A percentile compares a stretch with the other conserved stretches of the same genome.
phyloP scores from a whole-genome alignment of 2,113 vertebrate genomes.

The Pseudorhombus dupliciocellatus region DNA sequence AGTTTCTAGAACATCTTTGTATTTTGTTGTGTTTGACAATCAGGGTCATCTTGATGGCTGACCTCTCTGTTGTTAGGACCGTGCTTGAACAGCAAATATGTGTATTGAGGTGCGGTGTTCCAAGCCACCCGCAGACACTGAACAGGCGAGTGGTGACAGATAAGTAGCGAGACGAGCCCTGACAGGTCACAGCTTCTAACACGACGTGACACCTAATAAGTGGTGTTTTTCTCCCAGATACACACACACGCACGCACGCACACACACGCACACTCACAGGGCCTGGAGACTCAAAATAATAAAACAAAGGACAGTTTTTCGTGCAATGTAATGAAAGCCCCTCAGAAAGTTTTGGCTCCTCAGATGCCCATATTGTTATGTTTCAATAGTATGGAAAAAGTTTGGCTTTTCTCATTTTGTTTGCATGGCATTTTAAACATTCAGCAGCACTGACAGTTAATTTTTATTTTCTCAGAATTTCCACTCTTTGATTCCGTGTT shows the following conservation, averaged over 20 bases:
- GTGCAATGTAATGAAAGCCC: constrained; percentile 31
- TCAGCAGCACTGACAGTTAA: constrained; percentile 49
- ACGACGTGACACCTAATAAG: constrained; percentile 68
- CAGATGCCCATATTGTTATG: constrained; percentile 37
- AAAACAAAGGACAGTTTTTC: constrained; percentile 32
- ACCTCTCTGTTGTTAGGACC: constrained; percentile 59
- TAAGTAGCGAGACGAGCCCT: constrained; percentile 64
- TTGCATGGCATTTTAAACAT: constrained; percentile 61
- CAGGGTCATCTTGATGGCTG: constrained; percentile 70
- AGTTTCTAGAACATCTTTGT: constrained; percentile 57
- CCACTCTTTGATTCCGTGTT: constrained; percentile 50
- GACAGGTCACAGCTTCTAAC: constrained; percentile 69
- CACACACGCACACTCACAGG: constrained; percentile 7
- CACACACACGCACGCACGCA: constrained; percentile 28
- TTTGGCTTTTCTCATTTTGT: constrained; percentile 52
- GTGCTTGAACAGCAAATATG: constrained; percentile 68
- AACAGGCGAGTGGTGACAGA: constrained; percentile 69
- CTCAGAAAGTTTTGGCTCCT: constrained; percentile 23
- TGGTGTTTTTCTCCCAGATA: constrained; percentile 54
- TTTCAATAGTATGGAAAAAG: constrained; percentile 45
- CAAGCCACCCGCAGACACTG: constrained; percentile 68
- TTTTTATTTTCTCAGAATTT: constrained; percentile 48
- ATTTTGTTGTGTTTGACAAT: constrained; percentile 60
- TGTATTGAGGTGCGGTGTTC: constrained; percentile 59
- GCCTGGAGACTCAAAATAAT: constrained; percentile 42